Percentiles rank a stretch among this genome's conserved stretches.
Conservation (phyloP, 2,797 vertebrate species). For the Epinephelus malabaricus region DNA sequence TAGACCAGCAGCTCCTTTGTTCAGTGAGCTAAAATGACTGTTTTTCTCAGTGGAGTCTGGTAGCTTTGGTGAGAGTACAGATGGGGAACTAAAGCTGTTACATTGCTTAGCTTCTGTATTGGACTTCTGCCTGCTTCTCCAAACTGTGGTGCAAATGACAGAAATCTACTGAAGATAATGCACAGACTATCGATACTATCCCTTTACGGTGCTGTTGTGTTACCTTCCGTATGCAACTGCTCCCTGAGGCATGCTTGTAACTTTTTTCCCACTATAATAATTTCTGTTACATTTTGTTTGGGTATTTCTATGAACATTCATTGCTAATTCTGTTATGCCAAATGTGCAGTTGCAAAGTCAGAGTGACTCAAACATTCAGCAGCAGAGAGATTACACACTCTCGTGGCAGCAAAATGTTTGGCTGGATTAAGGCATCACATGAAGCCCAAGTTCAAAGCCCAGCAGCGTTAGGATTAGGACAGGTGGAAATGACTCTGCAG, state of each 20-base stretch:
- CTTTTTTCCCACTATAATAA: not conserved
- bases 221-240: too few relatives aligned
- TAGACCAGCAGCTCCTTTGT: too few relatives aligned
- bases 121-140: too few relatives aligned
- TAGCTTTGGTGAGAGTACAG: too few relatives aligned
- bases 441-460: slow-evolving; percentile 60
- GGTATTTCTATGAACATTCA: not conserved
- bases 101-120: too few relatives aligned
- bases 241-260: not conserved
- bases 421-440: slow-evolving; percentile 76
- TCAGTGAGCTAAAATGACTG: too few relatives aligned
- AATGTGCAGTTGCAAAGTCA: slow-evolving; percentile 30
- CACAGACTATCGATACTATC: too few relatives aligned
- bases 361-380: slow-evolving; percentile 39
- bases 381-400: slow-evolving; percentile 56
- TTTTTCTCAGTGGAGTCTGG: too few relatives aligned
- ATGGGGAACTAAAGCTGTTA: too few relatives aligned
- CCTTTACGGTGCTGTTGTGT: too few relatives aligned
- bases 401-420: slow-evolving; percentile 64
- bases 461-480: slow-evolving; percentile 41
- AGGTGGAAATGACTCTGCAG: slow-evolving; percentile 53
- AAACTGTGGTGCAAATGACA: too few relatives aligned
- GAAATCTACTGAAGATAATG: too few relatives aligned
- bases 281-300: not conserved
- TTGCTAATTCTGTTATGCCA: slow-evolving; percentile 14